Evolutionary conservation across 2,888 invertebrate genomes (phyloP), one percentile per base, ranked within the genome.

Genomic region (Nomada flava): DNA sequence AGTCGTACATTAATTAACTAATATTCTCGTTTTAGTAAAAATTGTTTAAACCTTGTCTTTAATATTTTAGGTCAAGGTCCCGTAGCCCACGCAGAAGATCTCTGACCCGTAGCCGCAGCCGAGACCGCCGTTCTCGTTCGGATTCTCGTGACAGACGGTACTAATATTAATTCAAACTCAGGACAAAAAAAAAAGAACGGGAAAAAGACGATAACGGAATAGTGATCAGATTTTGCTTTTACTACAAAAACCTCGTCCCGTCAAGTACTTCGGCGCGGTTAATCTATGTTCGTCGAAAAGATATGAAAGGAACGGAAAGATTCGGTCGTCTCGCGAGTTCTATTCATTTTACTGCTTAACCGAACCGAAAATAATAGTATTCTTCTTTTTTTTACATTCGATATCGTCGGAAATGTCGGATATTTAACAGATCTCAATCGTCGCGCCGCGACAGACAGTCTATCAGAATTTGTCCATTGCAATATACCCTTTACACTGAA

Each of bases 131-230:
- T 84, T 93, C 93, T 65, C 93, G 93, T 85, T 93, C 93, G 80
- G 92, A 93, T 76, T 93, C 93, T 75, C 93, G 93, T 76, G 93
- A 93, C 86, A 93, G 93, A 92, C 93, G 93, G 91, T 93, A 93
- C 78, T 91, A 82, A 90, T 62, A 82, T 83, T 79, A 69, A 36
- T 23, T 73, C 73, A 69, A 79, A 69, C 85, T 80, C 2, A 63
- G 71, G 65, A 42, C n/a, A 55, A 9, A 52, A 59, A 76, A 76
- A 65, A 55, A 63, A n/a, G 57, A 57, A 47, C 15, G 47, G 15
- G 13, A 63, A 52, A 52, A 60, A 36, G 36, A 36, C 36, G 36
- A 36, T 36, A 36, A 36, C 36, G 59, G 50, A 57, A 20, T 42
- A 70, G 15, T 47, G 59, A 44, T n/a, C 18, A 15, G 23, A 76